These are phyloP conservation scores for Ochropleura plecta DNA, from an alignment of 2,888 invertebrate species.

Conservation along the genomic window DNA sequence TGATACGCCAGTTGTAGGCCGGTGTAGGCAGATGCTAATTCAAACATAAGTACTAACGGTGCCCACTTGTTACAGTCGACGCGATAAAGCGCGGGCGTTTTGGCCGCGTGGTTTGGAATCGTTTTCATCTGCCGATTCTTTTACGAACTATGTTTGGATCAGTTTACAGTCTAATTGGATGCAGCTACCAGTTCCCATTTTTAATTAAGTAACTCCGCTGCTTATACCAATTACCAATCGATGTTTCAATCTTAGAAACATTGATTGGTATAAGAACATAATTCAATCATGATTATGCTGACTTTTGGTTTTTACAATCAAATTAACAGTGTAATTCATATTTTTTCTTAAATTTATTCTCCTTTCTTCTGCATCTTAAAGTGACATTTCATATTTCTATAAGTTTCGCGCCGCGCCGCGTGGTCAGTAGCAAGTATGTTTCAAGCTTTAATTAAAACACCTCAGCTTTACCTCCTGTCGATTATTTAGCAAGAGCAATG, in stretches of 20 bases:
- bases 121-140: background rate
- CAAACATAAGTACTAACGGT: conserved; percentile 23
- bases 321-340: too few species aligned
- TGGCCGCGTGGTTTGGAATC: background rate
- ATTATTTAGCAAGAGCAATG: conserved; percentile 48
- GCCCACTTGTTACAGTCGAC: conserved; percentile 34
- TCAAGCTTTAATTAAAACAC: conserved; percentile 47
- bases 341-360: too few species aligned
- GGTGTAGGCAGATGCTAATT: conserved; percentile 68
- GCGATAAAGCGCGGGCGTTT: conserved; percentile 6
- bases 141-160: background rate
- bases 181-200: too few species aligned
- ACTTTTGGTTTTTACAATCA: too few species aligned
- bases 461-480: conserved; percentile 22
- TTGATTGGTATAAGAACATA: too few species aligned
- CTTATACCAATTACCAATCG: too few species aligned
- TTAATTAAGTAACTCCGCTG: too few species aligned
- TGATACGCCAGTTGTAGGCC: conserved; percentile 50
- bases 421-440: conserved; percentile 23
- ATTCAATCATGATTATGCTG: too few species aligned
- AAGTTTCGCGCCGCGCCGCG: background rate
- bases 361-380: too few species aligned
- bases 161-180: background rate
- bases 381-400: too few species aligned
- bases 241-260: too few species aligned